Conservation (phyloP, 2,797 vertebrate genomes). For the Propithecus deckenii region DNA sequence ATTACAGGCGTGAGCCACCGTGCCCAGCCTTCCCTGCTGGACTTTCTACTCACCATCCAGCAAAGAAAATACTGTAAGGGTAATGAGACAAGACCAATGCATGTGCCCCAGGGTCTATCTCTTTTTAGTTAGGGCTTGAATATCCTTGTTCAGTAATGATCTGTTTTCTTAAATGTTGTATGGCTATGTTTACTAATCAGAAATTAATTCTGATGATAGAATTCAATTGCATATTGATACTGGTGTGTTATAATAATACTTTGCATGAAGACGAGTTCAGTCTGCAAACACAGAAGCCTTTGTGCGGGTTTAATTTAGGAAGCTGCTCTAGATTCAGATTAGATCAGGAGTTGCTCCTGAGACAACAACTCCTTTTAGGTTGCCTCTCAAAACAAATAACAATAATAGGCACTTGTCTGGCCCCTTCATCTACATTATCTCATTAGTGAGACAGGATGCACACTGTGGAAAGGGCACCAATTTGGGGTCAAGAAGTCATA, state of each 20-base stretch:
- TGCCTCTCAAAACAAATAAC: slow-evolving; percentile 45
- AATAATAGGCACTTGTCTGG: background rate
- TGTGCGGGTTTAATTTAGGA: slow-evolving; percentile 46
- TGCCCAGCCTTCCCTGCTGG: background rate
- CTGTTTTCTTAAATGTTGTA: background rate
- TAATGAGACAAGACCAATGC: background rate
- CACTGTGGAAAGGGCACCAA: background rate
- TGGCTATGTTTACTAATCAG: background rate
- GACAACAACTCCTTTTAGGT: background rate
- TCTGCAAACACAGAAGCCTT: background rate
- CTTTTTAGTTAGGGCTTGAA: background rate
- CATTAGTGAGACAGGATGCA: background rate
- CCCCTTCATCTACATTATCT: background rate
- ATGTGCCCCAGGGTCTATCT: background rate
- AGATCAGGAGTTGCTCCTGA: slow-evolving; percentile 41
- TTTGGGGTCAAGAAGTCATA: background rate
- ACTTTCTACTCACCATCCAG: background rate
- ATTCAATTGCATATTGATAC: slow-evolving; percentile 26
- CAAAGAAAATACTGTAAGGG: background rate
- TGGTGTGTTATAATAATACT: background rate
- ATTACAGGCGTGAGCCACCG: no score
- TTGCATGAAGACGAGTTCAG: slow-evolving; percentile 29
- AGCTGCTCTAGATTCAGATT: slow-evolving; percentile 52
- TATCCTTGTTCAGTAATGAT: background rate
- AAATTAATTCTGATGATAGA: slow-evolving; percentile 37